Conservation (phyloP, 2,113 vertebrate genomes). For the Nesoenas mayeri region DNA sequence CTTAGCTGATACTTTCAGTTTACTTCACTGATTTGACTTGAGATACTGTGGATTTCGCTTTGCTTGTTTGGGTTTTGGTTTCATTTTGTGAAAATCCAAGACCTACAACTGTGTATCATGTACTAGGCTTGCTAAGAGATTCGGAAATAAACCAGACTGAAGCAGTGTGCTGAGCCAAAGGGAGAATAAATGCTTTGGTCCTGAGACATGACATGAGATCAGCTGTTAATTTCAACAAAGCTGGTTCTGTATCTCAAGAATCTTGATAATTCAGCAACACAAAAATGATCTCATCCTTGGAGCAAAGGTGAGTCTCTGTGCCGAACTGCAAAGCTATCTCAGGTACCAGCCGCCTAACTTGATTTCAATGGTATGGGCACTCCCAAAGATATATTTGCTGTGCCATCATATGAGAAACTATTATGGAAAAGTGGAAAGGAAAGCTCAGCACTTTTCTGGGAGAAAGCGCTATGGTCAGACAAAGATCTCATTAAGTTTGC, state of each 20-base stretch:
- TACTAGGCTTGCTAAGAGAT: neutral
- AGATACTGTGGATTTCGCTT: neutral
- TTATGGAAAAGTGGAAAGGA: neutral
- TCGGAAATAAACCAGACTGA: neutral
- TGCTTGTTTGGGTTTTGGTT: fast-evolving
- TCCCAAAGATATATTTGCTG: neutral
- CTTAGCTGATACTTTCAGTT: neutral
- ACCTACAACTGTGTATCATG: neutral
- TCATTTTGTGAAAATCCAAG: neutral
- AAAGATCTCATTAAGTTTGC: neutral
- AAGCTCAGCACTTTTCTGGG: conserved; percentile 12
- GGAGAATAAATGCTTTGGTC: neutral
- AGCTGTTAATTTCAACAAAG: neutral
- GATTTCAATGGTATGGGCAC: neutral
- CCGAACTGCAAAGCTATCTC: neutral
- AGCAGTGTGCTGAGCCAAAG: neutral
- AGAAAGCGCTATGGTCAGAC: neutral
- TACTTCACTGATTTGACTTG: neutral
- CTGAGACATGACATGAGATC: neutral
- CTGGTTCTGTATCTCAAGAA: conserved; percentile 17
- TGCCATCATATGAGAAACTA: neutral
- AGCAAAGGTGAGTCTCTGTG: neutral
- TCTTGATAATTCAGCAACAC: conserved; percentile 40
- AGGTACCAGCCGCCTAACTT: neutral
- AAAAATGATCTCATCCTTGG: conserved; percentile 39